Evolutionary conservation across 2,888 invertebrate species (phyloP).

Genomic region (Cacoxenus indagator): DNA sequence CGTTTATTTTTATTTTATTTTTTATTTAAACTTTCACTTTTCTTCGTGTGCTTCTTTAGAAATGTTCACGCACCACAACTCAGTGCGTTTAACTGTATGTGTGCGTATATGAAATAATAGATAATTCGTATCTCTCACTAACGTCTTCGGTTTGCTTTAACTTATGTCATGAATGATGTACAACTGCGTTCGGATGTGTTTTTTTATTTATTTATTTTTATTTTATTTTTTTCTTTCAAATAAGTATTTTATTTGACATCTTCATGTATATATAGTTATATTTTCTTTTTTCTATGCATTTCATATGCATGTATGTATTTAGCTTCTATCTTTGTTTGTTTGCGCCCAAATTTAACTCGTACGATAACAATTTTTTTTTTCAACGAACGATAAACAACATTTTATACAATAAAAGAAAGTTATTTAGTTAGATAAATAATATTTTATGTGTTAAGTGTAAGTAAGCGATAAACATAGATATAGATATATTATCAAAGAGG

Average conservation of each 20-base stretch:
- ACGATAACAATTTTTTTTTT: constrained; percentile 33
- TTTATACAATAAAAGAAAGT: constrained; percentile 26
- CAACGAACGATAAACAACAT: no score
- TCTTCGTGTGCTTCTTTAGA: no score
- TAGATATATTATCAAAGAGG: constrained; percentile 42
- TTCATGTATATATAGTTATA: background rate
- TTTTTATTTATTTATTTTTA: no score
- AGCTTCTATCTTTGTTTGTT: background rate
- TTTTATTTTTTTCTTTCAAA: no score
- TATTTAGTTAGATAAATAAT: constrained; percentile 47
- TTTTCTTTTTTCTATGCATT: background rate
- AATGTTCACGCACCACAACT: no score
- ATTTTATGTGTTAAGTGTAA: constrained; percentile 40
- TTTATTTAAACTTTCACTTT: background rate
- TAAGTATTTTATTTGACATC: no score
- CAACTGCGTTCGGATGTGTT: no score
- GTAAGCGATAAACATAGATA: constrained; percentile 31
- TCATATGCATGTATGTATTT: background rate
- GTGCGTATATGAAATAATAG: no score
- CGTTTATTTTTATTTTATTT: constrained; percentile 22
- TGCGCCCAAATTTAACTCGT: background rate
- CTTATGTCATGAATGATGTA: no score
- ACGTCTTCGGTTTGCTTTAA: no score
- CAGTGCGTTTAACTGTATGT: background rate
- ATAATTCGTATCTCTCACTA: no score